Evolutionary conservation across 2,797 vertebrate species (phyloP).

Genomic region (Paedocypris micromegethes): DNA sequence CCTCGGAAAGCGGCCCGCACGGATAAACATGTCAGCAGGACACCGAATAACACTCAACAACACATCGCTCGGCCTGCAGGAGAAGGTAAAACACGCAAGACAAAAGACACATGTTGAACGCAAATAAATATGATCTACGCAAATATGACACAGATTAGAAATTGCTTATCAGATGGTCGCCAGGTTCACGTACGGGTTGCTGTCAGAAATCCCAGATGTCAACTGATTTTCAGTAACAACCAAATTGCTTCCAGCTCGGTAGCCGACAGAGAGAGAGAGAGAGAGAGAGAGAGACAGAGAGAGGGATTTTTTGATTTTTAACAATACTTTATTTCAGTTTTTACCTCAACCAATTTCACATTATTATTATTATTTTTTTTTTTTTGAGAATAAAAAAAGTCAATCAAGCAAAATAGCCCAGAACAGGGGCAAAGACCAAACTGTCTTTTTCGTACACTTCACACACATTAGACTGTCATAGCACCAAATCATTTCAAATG

Average conservation of each 20-base stretch:
- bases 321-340: too few relatives aligned
- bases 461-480: too few relatives aligned
- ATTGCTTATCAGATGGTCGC: constrained; percentile 10
- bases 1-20: constrained; percentile 41
- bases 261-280: constrained; percentile 21
- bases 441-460: too few relatives aligned
- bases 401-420: too few relatives aligned
- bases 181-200: constrained; percentile 18
- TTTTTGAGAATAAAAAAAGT: too few relatives aligned
- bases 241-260: constrained; percentile 41
- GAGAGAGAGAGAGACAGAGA: neutral
- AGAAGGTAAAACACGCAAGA: constrained; percentile 18
- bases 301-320: too few relatives aligned
- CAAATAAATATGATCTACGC: neutral
- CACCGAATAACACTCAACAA: constrained; percentile 20
- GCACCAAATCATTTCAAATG: too few relatives aligned
- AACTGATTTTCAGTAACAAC: constrained; percentile 26
- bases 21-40: constrained; percentile 45
- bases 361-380: too few relatives aligned
- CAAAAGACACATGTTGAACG: neutral
- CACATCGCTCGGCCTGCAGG: constrained; percentile 36
- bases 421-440: too few relatives aligned
- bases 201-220: constrained; percentile 13
- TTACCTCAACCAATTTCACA: too few relatives aligned
- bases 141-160: neutral